These are phyloP conservation scores for Plagiodera versicolora DNA, from an alignment of 2,888 invertebrate species.

Conservation along the genomic window DNA sequence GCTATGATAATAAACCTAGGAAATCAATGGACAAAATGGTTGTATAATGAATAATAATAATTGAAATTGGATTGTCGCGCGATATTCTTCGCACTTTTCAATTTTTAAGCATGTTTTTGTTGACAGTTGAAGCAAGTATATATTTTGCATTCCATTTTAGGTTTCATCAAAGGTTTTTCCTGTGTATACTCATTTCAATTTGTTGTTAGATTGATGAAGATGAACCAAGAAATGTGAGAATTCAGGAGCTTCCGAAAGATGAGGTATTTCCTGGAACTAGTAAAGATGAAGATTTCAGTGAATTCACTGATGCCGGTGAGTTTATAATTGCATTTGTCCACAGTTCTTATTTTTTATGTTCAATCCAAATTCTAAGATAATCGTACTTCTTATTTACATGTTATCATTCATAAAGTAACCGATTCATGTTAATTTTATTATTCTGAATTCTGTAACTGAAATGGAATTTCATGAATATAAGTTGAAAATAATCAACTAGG, in stretches of 20 bases:
- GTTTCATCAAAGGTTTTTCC: neutral
- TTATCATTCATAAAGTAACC: neutral
- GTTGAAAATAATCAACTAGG: too few species aligned
- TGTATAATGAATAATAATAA: too few species aligned
- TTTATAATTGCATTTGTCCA: neutral
- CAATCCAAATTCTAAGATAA: too few species aligned
- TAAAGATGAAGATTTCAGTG: conserved; percentile 47
- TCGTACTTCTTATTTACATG: neutral
- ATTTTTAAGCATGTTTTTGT: neutral
- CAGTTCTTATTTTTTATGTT: too few species aligned
- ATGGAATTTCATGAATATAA: too few species aligned
- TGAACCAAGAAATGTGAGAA: conserved; percentile 39
- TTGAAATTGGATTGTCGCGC: neutral
- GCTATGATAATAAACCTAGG: too few species aligned
- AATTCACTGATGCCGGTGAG: conserved; percentile 45
- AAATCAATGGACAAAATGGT: too few species aligned
- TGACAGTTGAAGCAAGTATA: neutral
- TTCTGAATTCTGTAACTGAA: too few species aligned
- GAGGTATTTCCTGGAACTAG: conserved; percentile 50
- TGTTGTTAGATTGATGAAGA: conserved; percentile 39
- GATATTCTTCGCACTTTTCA: neutral
- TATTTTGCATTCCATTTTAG: neutral
- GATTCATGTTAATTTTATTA: too few species aligned
- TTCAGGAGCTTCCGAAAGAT: conserved; percentile 36
- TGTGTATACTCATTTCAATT: neutral